phyloP scores from a whole-genome alignment of 2,888 invertebrate genomes.

The Cheilosia variabilis region DNA sequence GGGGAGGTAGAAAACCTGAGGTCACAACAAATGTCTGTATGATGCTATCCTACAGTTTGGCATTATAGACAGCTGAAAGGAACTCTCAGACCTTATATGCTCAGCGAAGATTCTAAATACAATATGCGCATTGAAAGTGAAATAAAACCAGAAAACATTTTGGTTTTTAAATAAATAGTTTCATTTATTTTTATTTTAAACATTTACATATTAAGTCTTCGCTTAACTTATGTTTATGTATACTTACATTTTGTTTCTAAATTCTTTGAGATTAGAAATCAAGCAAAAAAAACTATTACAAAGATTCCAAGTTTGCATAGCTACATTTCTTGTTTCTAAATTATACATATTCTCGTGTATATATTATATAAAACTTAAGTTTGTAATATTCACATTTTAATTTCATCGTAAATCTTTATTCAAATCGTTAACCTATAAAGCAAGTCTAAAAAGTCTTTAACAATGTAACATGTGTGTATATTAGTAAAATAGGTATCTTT shows the following conservation, averaged over 20 bases:
- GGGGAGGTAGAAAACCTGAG: too few species aligned
- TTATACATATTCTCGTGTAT: not conserved
- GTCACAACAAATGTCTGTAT: too few species aligned
- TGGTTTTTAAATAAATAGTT: too few species aligned
- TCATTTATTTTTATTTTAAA: too few species aligned
- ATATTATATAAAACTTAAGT: slow-evolving; percentile 13
- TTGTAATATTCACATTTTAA: slow-evolving; percentile 1
- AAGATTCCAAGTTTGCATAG: not conserved
- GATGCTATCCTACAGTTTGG: too few species aligned
- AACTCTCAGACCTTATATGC: too few species aligned
- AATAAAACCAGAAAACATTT: too few species aligned
- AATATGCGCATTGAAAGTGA: too few species aligned
- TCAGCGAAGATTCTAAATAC: too few species aligned
- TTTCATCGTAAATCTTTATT: slow-evolving; percentile 17
- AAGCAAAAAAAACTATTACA: not conserved
- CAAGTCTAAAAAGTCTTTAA: slow-evolving; percentile 42
- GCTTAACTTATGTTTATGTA: not conserved
- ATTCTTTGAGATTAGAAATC: not conserved
- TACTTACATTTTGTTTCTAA: not conserved
- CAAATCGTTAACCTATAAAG: slow-evolving; percentile 23
- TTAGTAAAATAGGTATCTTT: slow-evolving; percentile 38
- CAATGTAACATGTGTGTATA: slow-evolving; percentile 28
- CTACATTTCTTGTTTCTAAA: not conserved
- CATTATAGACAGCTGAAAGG: too few species aligned
- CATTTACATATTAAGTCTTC: too few species aligned